Base-by-base conservation (phyloP, 2,888 invertebrate species). In the Noctua comes region DNA sequence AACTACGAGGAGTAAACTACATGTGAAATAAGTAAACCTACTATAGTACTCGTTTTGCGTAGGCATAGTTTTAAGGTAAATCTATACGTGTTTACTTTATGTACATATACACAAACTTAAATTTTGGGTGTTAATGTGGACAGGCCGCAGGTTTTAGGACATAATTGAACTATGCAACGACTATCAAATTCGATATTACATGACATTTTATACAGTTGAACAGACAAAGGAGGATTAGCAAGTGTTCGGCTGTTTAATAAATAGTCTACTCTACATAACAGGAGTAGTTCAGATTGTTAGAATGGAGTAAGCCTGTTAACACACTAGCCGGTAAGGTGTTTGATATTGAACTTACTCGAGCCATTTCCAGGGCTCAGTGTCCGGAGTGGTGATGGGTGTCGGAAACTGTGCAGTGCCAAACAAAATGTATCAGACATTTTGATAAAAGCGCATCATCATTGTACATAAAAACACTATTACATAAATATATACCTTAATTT, bases 291-390 rank as follows among this genome's bases (percentile, higher is more conserved):
- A 62, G 31, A 66, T 77, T 72, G 76, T 84, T 77, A 82, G 76
- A 86, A 86, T 82, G 82, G 80, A 86, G 66, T 84, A 84, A 86
- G 86, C 88, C 73, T 85, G 86, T 89, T 83, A 88, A 88, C 85
- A 89, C 90, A 90, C 84, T 86, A 85, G 86, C 83, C 85, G 78
- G 81, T 85, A 82, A 82, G 51, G 78, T 78, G 78, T 86, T 84
- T 84, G 83, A 80, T 85, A 59, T 86, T 88, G 77, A 95, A 98
- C 98, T 98, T 98, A 98, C 98, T 98, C 98, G 97, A 98, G 98
- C 98, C 98, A 98, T 97, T 98, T 98, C 98, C 98, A 98, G 95
- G 98, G 98, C 97, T 98, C 98, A 96, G 98, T 98, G 97, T 98
- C 98, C 97, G 98, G 98, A 95, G 98, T 98, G 97, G 98, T 98